These are phyloP conservation scores for Mechanitis messenoides DNA, from an alignment of 2,888 invertebrate genomes.

Conservation along the genomic window DNA sequence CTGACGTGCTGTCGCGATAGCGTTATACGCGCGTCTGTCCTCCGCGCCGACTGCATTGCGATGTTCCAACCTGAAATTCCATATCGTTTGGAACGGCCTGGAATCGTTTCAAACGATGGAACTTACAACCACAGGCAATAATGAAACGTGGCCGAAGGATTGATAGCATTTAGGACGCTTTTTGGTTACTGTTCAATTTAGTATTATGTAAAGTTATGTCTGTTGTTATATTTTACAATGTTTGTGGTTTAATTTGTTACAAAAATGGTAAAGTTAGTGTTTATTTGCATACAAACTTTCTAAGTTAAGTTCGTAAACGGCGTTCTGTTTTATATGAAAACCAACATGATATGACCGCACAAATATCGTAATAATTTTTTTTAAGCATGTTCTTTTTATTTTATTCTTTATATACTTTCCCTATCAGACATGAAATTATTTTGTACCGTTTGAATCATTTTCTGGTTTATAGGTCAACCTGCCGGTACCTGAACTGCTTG, in stretches of 20 bases:
- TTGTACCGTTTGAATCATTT: background rate
- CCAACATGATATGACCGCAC: no score
- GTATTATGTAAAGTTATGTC: background rate
- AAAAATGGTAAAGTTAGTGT: no score
- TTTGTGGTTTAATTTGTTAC: no score
- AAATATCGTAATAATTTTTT: no score
- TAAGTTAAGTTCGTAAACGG: no score
- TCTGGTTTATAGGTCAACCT: slow-evolving; percentile 1
- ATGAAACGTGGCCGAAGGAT: background rate
- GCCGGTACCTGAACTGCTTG: background rate
- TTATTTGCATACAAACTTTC: no score
- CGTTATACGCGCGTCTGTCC: slow-evolving; percentile 65
- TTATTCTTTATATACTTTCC: no score
- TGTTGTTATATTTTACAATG: no score
- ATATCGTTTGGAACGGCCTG: slow-evolving; percentile 3
- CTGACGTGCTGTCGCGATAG: slow-evolving; percentile 58
- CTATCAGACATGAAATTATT: background rate
- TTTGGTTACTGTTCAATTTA: background rate
- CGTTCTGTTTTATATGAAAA: no score
- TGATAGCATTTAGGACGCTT: no score
- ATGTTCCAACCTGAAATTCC: slow-evolving; percentile 16
- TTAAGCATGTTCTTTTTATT: no score
- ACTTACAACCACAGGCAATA: background rate
- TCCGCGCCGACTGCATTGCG: slow-evolving; percentile 67
- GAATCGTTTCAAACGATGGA: slow-evolving; percentile 3